Percentiles rank a stretch among this genome's conserved stretches.
Conservation (phyloP, 2,888 invertebrate species). For the Vanessa cardui region DNA sequence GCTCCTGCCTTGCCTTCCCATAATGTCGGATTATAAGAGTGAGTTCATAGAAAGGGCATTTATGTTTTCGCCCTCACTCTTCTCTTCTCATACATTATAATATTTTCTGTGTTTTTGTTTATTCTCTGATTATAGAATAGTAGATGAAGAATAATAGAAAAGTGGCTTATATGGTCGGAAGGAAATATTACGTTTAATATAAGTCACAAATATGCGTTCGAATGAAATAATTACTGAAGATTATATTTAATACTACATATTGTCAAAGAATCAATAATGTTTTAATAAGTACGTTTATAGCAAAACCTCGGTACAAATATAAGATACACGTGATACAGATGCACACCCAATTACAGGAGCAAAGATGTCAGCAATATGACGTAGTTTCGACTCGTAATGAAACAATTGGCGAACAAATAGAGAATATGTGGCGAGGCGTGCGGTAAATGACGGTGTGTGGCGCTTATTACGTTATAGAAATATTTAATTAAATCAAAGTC, state of each 20-base stretch:
- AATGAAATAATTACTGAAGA: no score
- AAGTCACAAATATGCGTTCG: no score
- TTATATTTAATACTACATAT: background rate
- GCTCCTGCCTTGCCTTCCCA: no score
- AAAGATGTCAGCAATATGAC: slow-evolving; percentile 26
- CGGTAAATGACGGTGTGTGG: slow-evolving; percentile 19
- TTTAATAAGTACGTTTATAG: slow-evolving; percentile 2
- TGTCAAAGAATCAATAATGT: background rate
- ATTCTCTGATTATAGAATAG: no score
- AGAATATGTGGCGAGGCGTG: slow-evolving; percentile 22
- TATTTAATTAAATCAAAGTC: slow-evolving; percentile 16
- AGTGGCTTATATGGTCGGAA: no score
- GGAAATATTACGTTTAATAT: no score
- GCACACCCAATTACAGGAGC: slow-evolving; percentile 27
- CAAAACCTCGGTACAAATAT: slow-evolving; percentile 10
- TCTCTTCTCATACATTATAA: no score
- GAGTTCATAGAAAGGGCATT: no score
- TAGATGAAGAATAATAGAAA: no score
- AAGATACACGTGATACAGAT: slow-evolving; percentile 10
- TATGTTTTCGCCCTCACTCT: no score
- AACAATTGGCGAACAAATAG: slow-evolving; percentile 34
- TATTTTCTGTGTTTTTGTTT: no score
- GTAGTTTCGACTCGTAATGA: slow-evolving; percentile 28
- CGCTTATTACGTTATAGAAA: slow-evolving; percentile 24
- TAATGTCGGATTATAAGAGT: no score